phyloP scores from a whole-genome alignment of 2,113 vertebrate species.

The Odobenus rosmarus region DNA sequence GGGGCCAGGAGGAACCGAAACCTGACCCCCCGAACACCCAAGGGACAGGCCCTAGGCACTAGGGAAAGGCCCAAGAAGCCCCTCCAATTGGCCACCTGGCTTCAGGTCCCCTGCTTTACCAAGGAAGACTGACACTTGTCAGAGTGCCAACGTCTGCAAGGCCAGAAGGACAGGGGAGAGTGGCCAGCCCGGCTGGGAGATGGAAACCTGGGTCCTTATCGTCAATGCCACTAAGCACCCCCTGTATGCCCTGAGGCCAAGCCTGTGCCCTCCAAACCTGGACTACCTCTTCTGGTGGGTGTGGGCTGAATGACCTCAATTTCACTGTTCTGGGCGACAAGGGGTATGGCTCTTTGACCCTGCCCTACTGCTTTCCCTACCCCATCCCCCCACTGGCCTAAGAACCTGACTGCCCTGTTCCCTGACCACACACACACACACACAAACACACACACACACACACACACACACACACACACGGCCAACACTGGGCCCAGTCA shows the following conservation, averaged over 20 bases:
- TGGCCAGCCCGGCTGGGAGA: not conserved
- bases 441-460: not conserved
- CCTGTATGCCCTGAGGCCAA: too few relatives aligned
- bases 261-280: not conserved
- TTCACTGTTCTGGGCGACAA: not conserved
- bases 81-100: slow-evolving; percentile 58
- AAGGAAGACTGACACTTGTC: not conserved
- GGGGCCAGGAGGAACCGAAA: slow-evolving; percentile 72
- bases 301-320: not conserved
- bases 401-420: not conserved
- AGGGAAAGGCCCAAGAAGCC: slow-evolving; percentile 73
- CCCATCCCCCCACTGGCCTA: not conserved
- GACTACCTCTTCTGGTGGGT: not conserved
- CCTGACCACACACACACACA: not conserved
- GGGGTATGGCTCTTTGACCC: not conserved
- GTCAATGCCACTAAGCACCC: not conserved
- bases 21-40: slow-evolving; percentile 54
- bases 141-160: not conserved
- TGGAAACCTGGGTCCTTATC: not conserved
- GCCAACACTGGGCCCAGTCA: not conserved
- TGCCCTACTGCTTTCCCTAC: not conserved
- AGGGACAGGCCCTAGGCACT: slow-evolving; percentile 54
- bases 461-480: not conserved
- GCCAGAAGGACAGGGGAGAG: not conserved
- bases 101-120: not conserved